phyloP scores from a whole-genome alignment of 2,113 vertebrate genomes.

The Pimephales promelas region DNA sequence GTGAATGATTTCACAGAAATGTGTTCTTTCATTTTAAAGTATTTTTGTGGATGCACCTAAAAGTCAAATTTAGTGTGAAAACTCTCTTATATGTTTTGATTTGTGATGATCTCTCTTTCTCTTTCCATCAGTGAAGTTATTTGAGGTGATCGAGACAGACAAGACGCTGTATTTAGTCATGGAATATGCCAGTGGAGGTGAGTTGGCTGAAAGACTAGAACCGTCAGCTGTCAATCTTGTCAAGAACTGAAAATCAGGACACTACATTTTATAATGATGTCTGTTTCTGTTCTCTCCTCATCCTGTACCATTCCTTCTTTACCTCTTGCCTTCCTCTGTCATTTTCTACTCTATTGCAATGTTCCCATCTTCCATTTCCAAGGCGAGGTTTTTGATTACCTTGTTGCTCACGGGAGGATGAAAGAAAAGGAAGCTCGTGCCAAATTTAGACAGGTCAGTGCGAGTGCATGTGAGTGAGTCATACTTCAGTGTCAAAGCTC shows the following conservation, averaged over 20 bases:
- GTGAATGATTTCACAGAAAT: background rate
- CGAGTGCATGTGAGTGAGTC: constrained; percentile 7
- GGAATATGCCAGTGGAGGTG: constrained; percentile 94
- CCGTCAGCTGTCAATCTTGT: constrained; percentile 11
- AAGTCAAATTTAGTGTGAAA: background rate
- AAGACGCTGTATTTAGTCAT: constrained; percentile 94
- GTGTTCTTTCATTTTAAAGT: background rate
- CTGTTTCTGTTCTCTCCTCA: background rate
- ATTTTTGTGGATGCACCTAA: background rate
- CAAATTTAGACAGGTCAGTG: constrained; percentile 93
- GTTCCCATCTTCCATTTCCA: constrained; percentile 25
- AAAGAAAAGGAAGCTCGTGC: constrained; percentile 96
- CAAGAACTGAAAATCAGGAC: background rate
- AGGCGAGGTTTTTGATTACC: constrained; percentile 94
- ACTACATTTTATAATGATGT: background rate
- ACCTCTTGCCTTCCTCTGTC: background rate
- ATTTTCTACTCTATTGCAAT: background rate
- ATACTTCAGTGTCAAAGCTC: constrained; percentile 12
- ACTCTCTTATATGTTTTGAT: background rate
- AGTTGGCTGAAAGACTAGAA: constrained; percentile 51
- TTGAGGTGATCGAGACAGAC: constrained; percentile 95
- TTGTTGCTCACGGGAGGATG: constrained; percentile 94
- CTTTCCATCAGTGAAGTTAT: constrained; percentile 86
- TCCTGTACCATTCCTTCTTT: background rate
- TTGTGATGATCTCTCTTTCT: background rate